Percentiles rank a stretch among this genome's conserved stretches.
These are phyloP conservation scores for Moxostoma hubbsi DNA, from an alignment of 2,797 vertebrate genomes.

Conservation along the genomic window DNA sequence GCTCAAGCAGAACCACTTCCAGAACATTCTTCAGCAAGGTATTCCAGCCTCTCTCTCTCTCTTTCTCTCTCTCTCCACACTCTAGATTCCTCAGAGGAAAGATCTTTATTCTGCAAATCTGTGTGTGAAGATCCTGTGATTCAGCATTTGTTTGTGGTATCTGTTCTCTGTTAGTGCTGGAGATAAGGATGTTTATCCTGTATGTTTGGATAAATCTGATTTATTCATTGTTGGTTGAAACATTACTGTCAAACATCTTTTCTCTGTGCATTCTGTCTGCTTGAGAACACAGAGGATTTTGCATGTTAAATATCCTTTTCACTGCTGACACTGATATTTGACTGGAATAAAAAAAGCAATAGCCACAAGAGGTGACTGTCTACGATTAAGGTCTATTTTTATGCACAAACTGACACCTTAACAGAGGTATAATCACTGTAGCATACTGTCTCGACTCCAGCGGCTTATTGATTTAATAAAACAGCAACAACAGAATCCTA, in stretches of 20 bases:
- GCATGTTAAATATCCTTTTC: neutral
- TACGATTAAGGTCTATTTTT: neutral
- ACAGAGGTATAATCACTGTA: too few relatives aligned
- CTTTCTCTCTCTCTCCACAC: too few relatives aligned
- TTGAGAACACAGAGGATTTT: neutral
- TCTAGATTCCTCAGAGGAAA: neutral
- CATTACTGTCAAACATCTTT: neutral
- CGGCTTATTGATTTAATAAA: too few relatives aligned
- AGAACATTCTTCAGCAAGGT: constrained; percentile 92
- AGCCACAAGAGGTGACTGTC: neutral
- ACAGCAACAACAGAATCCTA: too few relatives aligned
- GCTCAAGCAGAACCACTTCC: constrained; percentile 88
- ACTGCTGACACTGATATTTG: neutral
- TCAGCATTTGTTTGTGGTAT: constrained; percentile 12
- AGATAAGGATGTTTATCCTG: constrained; percentile 3
- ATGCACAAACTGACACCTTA: neutral
- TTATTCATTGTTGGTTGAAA: neutral
- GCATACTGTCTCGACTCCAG: too few relatives aligned
- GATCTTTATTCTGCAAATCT: neutral
- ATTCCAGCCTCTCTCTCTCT: constrained; percentile 62
- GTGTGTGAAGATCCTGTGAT: neutral
- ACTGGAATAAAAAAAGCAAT: neutral
- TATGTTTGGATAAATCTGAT: constrained; percentile 22
- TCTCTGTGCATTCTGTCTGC: neutral
- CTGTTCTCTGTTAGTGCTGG: neutral